Base-by-base conservation (phyloP, 2,888 invertebrate species). In the Agrotis puta region DNA sequence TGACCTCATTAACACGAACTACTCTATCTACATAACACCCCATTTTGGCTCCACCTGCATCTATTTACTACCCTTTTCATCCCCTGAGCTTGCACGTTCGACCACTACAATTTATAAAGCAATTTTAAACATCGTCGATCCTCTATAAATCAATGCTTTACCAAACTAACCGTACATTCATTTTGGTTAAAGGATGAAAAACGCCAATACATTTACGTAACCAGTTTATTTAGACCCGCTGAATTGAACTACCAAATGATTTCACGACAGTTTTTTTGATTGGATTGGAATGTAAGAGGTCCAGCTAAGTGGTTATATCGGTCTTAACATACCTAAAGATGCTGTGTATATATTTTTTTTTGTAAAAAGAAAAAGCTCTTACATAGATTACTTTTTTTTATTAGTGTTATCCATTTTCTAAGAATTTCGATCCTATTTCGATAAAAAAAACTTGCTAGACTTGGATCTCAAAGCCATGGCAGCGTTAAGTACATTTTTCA, bases 131-230 rank as follows among this genome's bases (percentile, higher is more conserved):
- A 84, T 78, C 75, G 84, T 70, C 84, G 75, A 85, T 85, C 88
- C 87, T 18, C 83, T 82, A 92, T 93, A 91, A 92, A 93, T 93
- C 92, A 92, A 88, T 88, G 90, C 83, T 89, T 85, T 78, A 72
- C 83, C 86, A 87, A 88, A 90, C 90, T 91, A 90, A 87, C 88
- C 87, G 87, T 81, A 83, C 92, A 92, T 93, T 91, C 89, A 91
- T 93, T 89, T 88, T 89, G 89, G 87, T 85, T 88, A 86, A 87
- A 86, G 89, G 87, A 88, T 90, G 90, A 90, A 91, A 90, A 90
- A 91, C 87, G 81, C 82, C 86, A 85, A 88, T 89, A 88, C 79
- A 84, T 86, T 84, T 77, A 68, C 50, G 65, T 61, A 61, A 53
- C 86, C 84, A 84, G 70, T 77, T 72, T 83, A 78, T 70, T 67